Percentiles rank a stretch among this genome's conserved stretches.
These are phyloP conservation scores for Brachionus koreanus DNA, from an alignment of 1,140 invertebrate species.

Conservation along the genomic window DNA sequence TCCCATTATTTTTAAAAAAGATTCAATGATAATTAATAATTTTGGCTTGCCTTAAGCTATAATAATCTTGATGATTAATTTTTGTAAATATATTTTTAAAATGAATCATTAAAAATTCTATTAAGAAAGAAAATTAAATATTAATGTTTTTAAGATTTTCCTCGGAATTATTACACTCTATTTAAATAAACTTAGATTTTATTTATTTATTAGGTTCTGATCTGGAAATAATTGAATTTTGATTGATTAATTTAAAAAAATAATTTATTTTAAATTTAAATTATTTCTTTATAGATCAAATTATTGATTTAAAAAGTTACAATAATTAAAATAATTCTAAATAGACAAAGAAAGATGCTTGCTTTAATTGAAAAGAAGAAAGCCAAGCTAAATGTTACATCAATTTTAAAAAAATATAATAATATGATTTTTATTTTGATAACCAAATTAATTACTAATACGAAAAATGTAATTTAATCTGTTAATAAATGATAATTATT, in stretches of 20 bases:
- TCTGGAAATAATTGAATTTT: no score
- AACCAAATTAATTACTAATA: neutral
- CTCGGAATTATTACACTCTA: no score
- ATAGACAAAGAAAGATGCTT: neutral
- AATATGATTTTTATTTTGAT: neutral
- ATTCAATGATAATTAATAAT: neutral
- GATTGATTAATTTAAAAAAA: no score
- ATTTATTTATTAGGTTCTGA: no score
- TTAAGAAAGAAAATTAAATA: neutral
- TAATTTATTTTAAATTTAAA: neutral
- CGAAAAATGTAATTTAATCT: neutral
- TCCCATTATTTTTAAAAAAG: neutral
- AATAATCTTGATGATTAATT: neutral
- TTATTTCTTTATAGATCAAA: no score
- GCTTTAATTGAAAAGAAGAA: neutral
- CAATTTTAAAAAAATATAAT: neutral
- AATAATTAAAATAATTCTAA: neutral
- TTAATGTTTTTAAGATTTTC: no score
- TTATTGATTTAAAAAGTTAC: no score
- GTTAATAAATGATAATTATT: neutral
- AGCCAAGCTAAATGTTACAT: neutral
- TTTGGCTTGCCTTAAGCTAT: neutral
- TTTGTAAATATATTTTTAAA: neutral
- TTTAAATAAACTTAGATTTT: no score
- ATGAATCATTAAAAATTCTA: neutral